Evolutionary conservation across 2,797 vertebrate genomes (phyloP).

Genomic region (Chrysocyon brachyurus): DNA sequence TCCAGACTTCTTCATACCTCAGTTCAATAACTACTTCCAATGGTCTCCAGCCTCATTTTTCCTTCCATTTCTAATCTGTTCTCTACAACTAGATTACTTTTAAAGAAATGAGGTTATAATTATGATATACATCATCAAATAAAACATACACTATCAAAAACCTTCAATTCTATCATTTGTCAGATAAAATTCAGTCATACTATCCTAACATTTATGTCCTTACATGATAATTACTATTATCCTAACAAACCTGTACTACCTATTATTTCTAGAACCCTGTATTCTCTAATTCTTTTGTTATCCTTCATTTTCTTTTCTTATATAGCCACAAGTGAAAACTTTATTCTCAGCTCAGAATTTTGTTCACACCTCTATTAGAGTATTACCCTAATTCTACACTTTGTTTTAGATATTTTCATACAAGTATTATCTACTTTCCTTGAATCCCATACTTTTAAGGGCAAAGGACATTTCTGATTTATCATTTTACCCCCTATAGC

Average conservation of each 20-base stretch:
- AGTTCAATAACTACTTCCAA: not conserved
- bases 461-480: conserved; percentile 49
- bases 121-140: not conserved
- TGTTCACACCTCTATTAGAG: not conserved
- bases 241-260: not conserved
- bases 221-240: not conserved
- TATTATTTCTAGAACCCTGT: not conserved
- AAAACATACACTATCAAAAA: not conserved
- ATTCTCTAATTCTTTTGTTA: not conserved
- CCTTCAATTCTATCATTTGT: not conserved
- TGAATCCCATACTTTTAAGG: conserved; percentile 11
- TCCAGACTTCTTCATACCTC: not conserved
- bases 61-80: not conserved
- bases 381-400: not conserved
- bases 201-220: not conserved
- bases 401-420: not conserved
- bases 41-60: not conserved
- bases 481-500: not conserved
- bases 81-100: not conserved
- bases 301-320: not conserved
- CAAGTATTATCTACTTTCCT: not conserved
- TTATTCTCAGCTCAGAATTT: not conserved
- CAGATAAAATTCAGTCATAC: not conserved
- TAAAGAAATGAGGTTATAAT: not conserved
- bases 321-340: not conserved